Conservation (phyloP, 2,113 vertebrate species). For the Peromyscus maniculatus region DNA sequence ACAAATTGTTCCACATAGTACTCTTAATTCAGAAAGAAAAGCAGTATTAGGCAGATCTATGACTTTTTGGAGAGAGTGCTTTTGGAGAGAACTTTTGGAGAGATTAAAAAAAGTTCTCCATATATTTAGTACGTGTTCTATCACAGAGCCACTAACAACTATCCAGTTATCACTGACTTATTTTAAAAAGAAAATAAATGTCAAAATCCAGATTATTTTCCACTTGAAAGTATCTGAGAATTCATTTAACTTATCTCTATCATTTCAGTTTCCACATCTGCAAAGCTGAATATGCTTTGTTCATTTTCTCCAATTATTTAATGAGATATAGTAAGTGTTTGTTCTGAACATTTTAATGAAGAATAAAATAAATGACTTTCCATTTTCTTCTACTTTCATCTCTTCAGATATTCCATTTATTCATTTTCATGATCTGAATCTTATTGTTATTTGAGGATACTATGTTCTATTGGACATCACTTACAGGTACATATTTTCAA, state of each 20-base stretch:
- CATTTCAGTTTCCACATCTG: neutral
- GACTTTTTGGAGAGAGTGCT: neutral
- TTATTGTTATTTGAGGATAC: neutral
- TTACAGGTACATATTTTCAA: neutral
- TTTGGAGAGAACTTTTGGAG: too few species aligned
- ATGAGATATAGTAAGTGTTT: neutral
- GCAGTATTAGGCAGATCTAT: neutral
- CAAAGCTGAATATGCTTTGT: neutral
- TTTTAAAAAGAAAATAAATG: too few species aligned
- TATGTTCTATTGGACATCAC: neutral
- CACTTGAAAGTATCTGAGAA: neutral
- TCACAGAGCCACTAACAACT: neutral
- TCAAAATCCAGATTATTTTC: neutral
- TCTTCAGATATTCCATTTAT: neutral
- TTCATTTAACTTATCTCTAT: neutral
- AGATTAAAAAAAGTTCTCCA: accelerated
- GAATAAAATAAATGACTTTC: neutral
- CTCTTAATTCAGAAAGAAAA: neutral
- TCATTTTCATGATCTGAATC: neutral
- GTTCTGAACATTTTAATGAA: neutral
- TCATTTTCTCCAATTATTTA: neutral
- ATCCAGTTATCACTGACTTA: neutral
- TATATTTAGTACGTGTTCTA: neutral
- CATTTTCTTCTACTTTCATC: neutral
- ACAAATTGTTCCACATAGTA: neutral